Base-by-base conservation (phyloP, 2,888 invertebrate genomes). In the Heliconius hortense region DNA sequence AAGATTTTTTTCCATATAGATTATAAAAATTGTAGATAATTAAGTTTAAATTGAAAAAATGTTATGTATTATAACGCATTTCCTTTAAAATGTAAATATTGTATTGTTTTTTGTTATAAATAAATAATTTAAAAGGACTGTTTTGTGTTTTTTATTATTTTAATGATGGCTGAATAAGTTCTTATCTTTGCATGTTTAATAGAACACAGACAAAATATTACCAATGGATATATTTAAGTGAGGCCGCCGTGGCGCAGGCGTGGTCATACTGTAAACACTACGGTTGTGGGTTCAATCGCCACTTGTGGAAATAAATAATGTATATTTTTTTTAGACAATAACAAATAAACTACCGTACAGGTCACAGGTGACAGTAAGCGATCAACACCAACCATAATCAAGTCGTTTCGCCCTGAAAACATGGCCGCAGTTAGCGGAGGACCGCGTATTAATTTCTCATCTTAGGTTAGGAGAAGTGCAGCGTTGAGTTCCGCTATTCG, bases 31-130 rank as follows among this genome's bases (percentile, higher is more conserved):
- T 24, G n/a, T 39, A 39, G 66, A 39, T 64, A 35, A 69, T 68
- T 68, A 68, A 28, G n/a, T 24, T 69, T 31, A 31, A 31, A 24
- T 70, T n/a, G 24, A 60, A 31, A 48, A 63, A 35, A n/a, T 74
- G 15, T 48, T 26, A 39, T 72, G 69, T 68, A 75, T 68, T 63
- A 69, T 68, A 64, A 26, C 5, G 74, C 74, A 75, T 75, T 75
- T 70, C 26, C 18, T 21, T 69, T 35, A 28, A 35, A 43, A 21
- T 75, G 64, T 75, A 75, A 63, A 70, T 74, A 74, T 39, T 70
- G 70, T 74, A 64, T 26, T 66, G 43, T 64, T 70, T 67, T 56
- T 67, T 74, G 39, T 69, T 74, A 63, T 39, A 26, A 75, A 75
- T 75, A 70, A 64, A 75, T 71, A 69, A 53, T 56, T 66, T 24